Conservation (phyloP, 2,797 vertebrate genomes). For the Anas flavirostris region DNA sequence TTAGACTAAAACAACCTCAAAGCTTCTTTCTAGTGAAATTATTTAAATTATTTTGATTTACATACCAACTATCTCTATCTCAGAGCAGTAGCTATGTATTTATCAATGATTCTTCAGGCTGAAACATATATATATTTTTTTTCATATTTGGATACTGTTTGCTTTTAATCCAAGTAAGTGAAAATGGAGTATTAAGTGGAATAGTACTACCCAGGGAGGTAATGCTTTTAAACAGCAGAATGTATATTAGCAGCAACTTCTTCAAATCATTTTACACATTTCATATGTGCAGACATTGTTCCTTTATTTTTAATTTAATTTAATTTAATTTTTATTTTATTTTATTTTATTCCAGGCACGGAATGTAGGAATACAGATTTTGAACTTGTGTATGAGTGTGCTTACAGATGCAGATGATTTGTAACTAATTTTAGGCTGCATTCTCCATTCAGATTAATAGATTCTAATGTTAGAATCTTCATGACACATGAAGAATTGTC, state of each 20-base stretch:
- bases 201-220: not conserved
- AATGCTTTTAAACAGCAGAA: not conserved
- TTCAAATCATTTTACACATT: not conserved
- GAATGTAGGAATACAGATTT: not conserved
- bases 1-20: not conserved
- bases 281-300: not conserved
- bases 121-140: not conserved
- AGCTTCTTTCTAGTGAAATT: not conserved
- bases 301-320: not conserved
- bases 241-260: not conserved
- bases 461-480: constrained; percentile 35
- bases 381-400: not conserved
- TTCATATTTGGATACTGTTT: not conserved
- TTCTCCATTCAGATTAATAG: constrained; percentile 32
- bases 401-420: constrained; percentile 27
- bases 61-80: not conserved
- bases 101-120: not conserved
- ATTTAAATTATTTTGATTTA: not conserved
- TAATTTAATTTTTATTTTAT: not conserved
- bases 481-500: not conserved
- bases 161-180: not conserved
- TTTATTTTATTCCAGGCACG: not conserved
- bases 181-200: not conserved
- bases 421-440: constrained; percentile 14
- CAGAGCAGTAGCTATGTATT: not conserved